phyloP scores from a whole-genome alignment of 2,797 vertebrate genomes.

The Esox lucius region DNA sequence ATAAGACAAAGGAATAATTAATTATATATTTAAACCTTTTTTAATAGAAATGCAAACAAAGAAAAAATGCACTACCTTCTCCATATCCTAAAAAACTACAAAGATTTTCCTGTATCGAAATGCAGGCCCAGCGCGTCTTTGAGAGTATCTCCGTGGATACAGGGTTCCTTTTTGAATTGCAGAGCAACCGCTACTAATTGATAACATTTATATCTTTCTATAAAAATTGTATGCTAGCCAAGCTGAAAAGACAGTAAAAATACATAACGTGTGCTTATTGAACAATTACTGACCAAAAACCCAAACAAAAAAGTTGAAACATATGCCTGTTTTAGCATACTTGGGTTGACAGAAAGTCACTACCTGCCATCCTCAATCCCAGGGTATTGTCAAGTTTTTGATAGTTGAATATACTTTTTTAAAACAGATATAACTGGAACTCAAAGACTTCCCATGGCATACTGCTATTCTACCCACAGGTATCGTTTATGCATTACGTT shows the following conservation, averaged over 20 bases:
- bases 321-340: not conserved
- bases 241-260: not conserved
- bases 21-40: no score
- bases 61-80: no score
- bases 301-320: not conserved
- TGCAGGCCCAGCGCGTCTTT: not conserved
- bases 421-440: not conserved
- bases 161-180: not conserved
- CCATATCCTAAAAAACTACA: no score
- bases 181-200: not conserved
- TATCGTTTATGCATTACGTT: not conserved
- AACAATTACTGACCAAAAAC: not conserved
- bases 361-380: not conserved
- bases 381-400: not conserved
- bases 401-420: not conserved
- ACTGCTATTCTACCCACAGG: not conserved
- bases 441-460: conserved; percentile 1
- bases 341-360: not conserved
- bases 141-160: not conserved
- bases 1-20: no score
- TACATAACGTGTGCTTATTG: not conserved
- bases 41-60: no score
- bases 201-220: no score
- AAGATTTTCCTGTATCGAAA: not conserved
- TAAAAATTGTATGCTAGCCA: not conserved